Evolutionary conservation across 2,797 vertebrate genomes (phyloP), one percentile per base, ranked within the genome.

Genomic region (Poliocrania exsul): DNA sequence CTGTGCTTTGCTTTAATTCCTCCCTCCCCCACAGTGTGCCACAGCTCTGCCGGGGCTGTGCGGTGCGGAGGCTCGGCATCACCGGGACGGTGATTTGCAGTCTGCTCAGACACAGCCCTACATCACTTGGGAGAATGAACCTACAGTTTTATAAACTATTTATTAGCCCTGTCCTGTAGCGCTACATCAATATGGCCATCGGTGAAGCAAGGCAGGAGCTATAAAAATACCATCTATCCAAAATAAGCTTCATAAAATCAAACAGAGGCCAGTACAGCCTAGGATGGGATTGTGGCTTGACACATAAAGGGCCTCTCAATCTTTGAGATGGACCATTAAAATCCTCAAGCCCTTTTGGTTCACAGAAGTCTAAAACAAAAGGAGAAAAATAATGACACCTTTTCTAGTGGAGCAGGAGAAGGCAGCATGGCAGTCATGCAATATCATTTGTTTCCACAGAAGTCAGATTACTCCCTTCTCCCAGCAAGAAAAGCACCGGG

Each of bases 61-160:
- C 35, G 9, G 13, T n/a, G 23, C 6, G 0, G 65, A 93, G 54
- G 79, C 75, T 65, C 54, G 4, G 78, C 83, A 18, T 81, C 5
- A 11, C 84, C 5, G 4, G 81, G 87, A 66, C 1, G 21, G 84
- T 29, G 31, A 93, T 96, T 97, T 93, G 90, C 90, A 97, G 95
- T 91, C 91, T 69, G 77, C 57, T 92, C 95, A 93, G 85, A 95
- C 40, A 21, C 95, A 91, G 93, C 92, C 88, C 95, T 96, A 86
- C 87, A 97, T 97, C 96, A 92, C 93, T 77, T 85, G 86, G 86
- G 95, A 97, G 97, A 97, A 97, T 91, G 95, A 97, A 95, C 96
- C 97, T 94, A 84, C 84, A 81, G 86, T 97, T 98, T 97, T 98
- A 97, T 97, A 97, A 98, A 98, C 97, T 97, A 97, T 98, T 98